A percentile compares a stretch with the other conserved stretches of the same genome.
phyloP scores from a whole-genome alignment of 2,888 invertebrate species.

The Tipula unca region DNA sequence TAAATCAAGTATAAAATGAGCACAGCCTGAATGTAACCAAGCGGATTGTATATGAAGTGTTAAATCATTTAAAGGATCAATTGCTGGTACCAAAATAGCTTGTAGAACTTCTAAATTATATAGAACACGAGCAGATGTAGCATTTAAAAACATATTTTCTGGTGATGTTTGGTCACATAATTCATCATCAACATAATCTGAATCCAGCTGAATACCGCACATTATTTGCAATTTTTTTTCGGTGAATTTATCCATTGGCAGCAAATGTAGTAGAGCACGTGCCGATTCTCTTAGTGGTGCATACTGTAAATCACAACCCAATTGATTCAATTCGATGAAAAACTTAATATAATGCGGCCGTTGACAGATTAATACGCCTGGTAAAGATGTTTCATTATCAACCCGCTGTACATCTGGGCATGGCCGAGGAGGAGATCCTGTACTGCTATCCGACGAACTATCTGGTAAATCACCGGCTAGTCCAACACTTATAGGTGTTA shows the following conservation, averaged over 20 bases:
- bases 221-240: slow-evolving; percentile 39
- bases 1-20: slow-evolving; percentile 64
- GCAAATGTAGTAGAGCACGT: slow-evolving; percentile 35
- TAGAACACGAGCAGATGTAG: slow-evolving; percentile 64
- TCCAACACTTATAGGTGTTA: slow-evolving; percentile 62
- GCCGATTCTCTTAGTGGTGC: slow-evolving; percentile 70
- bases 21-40: slow-evolving; percentile 51
- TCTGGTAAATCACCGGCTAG: slow-evolving; percentile 71
- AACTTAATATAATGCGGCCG: slow-evolving; percentile 69
- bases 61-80: slow-evolving; percentile 67
- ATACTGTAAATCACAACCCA: slow-evolving; percentile 75
- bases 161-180: slow-evolving; percentile 37
- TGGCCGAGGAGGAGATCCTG: slow-evolving; percentile 82
- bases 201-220: slow-evolving; percentile 29
- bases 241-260: slow-evolving; percentile 43
- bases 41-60: slow-evolving; percentile 50
- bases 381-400: slow-evolving; percentile 81
- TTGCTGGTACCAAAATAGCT: slow-evolving; percentile 84
- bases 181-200: slow-evolving; percentile 23
- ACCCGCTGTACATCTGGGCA: slow-evolving; percentile 65
- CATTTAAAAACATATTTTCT: slow-evolving; percentile 58
- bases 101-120: slow-evolving; percentile 77
- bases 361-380: slow-evolving; percentile 87
- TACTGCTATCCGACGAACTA: slow-evolving; percentile 90
- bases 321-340: slow-evolving; percentile 77